Evolutionary conservation across 2,113 vertebrate genomes (phyloP).

Genomic region (Porphyrio hochstetteri): DNA sequence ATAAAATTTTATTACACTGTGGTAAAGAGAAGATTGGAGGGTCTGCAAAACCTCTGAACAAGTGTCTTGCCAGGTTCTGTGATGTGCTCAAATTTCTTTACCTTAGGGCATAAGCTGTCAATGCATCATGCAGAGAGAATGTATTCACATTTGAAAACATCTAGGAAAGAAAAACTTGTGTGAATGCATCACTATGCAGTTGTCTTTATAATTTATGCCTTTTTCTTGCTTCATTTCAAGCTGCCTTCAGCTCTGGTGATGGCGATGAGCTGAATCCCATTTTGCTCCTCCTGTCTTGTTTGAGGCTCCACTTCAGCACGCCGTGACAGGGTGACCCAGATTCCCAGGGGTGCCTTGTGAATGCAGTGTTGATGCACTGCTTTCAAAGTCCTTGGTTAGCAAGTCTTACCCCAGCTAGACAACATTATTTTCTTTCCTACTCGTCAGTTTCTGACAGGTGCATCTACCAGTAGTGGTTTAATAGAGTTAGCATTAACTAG

Average conservation of each 20-base stretch:
- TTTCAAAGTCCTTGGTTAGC: neutral
- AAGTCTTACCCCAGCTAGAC: neutral
- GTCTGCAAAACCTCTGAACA: neutral
- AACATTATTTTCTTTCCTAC: neutral
- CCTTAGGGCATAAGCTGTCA: conserved; percentile 25
- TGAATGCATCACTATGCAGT: neutral
- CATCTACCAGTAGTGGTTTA: neutral
- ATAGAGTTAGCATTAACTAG: neutral
- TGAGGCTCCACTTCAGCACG: neutral
- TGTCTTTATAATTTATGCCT: conserved; percentile 26
- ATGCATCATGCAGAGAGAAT: neutral
- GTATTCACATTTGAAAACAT: neutral
- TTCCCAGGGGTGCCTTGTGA: neutral
- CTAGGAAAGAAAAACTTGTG: neutral
- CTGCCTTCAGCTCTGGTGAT: neutral
- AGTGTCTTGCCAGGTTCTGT: neutral
- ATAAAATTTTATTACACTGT: neutral
- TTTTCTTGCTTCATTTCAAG: neutral
- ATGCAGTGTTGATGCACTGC: neutral
- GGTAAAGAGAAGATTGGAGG: neutral
- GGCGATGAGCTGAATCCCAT: neutral
- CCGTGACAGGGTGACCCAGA: neutral
- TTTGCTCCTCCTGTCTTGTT: neutral
- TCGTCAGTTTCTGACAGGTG: neutral
- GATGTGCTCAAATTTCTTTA: neutral